Conservation (phyloP, 2,797 vertebrate species). For the Paedocypris micromegethes region DNA sequence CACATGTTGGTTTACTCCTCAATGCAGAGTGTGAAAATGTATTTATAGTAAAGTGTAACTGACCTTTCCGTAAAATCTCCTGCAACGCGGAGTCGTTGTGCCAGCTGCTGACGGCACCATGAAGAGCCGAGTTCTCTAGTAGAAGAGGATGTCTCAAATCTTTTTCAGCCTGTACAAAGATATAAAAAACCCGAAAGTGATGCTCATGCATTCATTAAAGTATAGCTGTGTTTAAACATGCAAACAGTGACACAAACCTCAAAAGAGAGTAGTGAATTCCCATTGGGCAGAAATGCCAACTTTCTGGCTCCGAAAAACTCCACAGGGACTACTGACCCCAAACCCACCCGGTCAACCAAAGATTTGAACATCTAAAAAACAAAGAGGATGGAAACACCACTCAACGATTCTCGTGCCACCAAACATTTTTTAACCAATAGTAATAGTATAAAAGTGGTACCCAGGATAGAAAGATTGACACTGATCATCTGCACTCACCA, state of each 20-base stretch:
- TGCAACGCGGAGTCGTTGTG: slow-evolving; percentile 89
- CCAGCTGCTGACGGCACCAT: slow-evolving; percentile 83
- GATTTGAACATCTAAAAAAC: slow-evolving; percentile 81
- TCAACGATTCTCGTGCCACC: background rate
- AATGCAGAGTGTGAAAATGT: background rate
- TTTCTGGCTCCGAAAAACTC: slow-evolving; percentile 88
- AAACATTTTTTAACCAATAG: background rate
- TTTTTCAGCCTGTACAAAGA: slow-evolving; percentile 78
- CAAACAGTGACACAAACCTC: slow-evolving; percentile 70
- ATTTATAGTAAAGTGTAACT: slow-evolving; percentile 37
- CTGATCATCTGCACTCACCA: slow-evolving; percentile 72
- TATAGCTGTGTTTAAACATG: no score
- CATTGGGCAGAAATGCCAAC: slow-evolving; percentile 85
- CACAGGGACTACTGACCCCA: slow-evolving; percentile 86
- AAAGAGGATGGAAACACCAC: background rate
- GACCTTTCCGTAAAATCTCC: slow-evolving; percentile 96
- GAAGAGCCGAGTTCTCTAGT: slow-evolving; percentile 80
- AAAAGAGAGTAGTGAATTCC: slow-evolving; percentile 82
- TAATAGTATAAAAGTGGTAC: background rate
- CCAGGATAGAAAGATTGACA: no score
- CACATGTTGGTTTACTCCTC: slow-evolving; percentile 1
- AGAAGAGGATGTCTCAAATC: slow-evolving; percentile 81
- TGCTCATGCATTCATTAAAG: no score
- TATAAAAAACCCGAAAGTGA: background rate
- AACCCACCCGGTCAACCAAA: slow-evolving; percentile 88